Evolutionary conservation across 2,888 invertebrate species (phyloP), one percentile per base, ranked within the genome.

Genomic region (Thymelicus sylvestris): DNA sequence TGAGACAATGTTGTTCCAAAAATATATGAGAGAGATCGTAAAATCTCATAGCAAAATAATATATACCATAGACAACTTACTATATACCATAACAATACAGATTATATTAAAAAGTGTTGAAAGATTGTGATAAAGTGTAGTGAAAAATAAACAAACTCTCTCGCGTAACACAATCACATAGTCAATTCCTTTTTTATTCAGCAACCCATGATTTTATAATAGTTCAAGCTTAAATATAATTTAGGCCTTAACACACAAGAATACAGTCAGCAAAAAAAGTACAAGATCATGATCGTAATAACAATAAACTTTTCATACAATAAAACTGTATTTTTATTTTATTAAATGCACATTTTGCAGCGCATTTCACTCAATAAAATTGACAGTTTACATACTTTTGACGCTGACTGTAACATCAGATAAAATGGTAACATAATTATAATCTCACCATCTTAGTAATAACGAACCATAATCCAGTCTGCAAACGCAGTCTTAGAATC

Each of bases 241-340:
- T 65, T 70, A 70, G 70, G 70, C 70, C 70, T 70, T 69, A 59
- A 62, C 24, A 24, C 15, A 39, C 31, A 61, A 13, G 13, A 79
- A 76, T 73, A 78, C 74, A 75, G 73, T 71, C 66, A 41, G 60
- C 57, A 60, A 41, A 41, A 41, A 41, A 41, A 60, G 60, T 60
- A 12, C 1, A 52, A 8, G n/a, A 13, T 19, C 31, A 38, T 4
- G 24, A 12, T 12, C 24, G 13, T 8, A 52, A 8, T 13, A 19
- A 7, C 10, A 52, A 19, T 50, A 10, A 50, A 10, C 13, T 50
- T 5, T 7, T 6, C 10, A 50, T 50, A 10, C 50, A 15, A 50
- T 15, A 44, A 7, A 44, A 44, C 44, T 44, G 44, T 41, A 41
- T 41, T 41, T 41, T 41, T 7, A 41, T 19, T 19, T 19, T 19